These are phyloP conservation scores for Tipula unca DNA, from an alignment of 2,888 invertebrate species.

Conservation along the genomic window DNA sequence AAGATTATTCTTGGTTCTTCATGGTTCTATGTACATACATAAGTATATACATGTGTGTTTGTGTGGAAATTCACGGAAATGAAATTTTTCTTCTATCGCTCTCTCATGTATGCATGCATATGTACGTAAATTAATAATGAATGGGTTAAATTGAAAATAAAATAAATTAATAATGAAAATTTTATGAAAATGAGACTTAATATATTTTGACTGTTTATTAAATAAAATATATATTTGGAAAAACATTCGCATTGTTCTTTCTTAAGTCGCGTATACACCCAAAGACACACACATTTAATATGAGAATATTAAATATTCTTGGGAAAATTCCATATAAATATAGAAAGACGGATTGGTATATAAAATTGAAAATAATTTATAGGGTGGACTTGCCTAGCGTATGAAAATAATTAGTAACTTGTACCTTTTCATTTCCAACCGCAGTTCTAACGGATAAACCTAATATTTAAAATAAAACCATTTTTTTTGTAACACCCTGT, in stretches of 20 bases:
- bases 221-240: not conserved
- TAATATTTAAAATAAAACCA: too few relatives aligned
- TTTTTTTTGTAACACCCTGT: too few relatives aligned
- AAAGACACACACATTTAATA: too few relatives aligned
- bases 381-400: too few relatives aligned
- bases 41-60: not conserved
- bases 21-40: not conserved
- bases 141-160: not conserved
- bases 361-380: not conserved
- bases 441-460: too few relatives aligned
- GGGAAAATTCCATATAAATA: too few relatives aligned
- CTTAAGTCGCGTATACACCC: not conserved
- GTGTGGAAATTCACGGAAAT: not conserved
- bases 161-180: not conserved
- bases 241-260: not conserved
- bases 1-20: not conserved
- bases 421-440: too few relatives aligned
- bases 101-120: not conserved
- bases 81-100: not conserved
- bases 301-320: too few relatives aligned
- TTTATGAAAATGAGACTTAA: not conserved
- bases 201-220: not conserved
- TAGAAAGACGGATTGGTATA: not conserved
- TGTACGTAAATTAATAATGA: not conserved
- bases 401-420: too few relatives aligned